phyloP scores from a whole-genome alignment of 2,113 vertebrate species.

The Calidris pygmaea region DNA sequence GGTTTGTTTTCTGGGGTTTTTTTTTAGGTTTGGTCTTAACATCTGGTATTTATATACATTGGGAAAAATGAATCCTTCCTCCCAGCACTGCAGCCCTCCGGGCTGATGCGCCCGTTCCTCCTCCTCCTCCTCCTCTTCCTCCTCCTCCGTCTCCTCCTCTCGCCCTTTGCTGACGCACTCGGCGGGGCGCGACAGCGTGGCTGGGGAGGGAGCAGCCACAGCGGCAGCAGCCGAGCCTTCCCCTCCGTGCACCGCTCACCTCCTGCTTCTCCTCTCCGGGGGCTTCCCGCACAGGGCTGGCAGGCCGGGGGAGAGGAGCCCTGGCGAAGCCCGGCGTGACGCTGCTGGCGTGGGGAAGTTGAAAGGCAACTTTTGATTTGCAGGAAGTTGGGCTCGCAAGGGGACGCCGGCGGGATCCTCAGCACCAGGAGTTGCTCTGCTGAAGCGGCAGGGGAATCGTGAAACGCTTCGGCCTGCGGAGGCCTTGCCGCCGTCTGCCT shows the following conservation, averaged over 20 bases:
- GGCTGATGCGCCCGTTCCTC: background rate
- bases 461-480: background rate
- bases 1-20: background rate
- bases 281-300: background rate
- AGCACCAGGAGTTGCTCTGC: background rate
- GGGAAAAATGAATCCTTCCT: background rate
- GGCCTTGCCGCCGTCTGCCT: background rate
- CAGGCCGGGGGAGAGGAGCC: fast-evolving
- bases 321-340: fast-evolving
- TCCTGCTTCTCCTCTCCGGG: background rate
- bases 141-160: background rate
- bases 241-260: background rate
- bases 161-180: background rate
- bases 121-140: background rate
- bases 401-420: background rate
- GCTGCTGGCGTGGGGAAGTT: background rate
- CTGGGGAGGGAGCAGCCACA: background rate
- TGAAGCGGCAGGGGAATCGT: background rate
- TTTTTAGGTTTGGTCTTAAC: background rate
- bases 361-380: background rate
- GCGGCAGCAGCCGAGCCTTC: fast-evolving
- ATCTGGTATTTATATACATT: background rate
- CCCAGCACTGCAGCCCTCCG: background rate
- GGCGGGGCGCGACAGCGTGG: background rate
- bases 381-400: background rate